phyloP scores from a whole-genome alignment of 2,797 vertebrate genomes.

The Rhinogobio ventralis region DNA sequence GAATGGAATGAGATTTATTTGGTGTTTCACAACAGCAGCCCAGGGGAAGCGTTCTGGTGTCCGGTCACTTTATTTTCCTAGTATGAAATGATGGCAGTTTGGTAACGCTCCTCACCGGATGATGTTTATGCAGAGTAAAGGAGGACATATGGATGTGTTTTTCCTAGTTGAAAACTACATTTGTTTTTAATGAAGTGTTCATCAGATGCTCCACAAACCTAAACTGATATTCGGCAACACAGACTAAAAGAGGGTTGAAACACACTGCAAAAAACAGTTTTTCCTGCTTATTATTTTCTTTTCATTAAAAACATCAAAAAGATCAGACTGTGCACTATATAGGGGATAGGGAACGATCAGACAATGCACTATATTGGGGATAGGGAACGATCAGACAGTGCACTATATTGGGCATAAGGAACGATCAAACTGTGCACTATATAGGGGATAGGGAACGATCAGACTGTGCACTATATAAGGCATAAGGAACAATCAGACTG shows the following conservation, averaged over 20 bases:
- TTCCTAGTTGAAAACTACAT: not conserved
- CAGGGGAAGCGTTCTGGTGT: slow-evolving; percentile 53
- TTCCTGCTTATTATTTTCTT: no score
- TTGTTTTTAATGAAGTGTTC: not conserved
- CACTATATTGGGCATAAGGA: no score
- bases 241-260: not conserved
- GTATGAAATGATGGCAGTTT: slow-evolving; percentile 46
- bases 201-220: not conserved
- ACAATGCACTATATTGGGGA: no score
- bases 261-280: no score
- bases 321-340: no score
- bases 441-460: no score
- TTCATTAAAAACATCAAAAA: no score
- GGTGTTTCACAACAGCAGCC: slow-evolving; percentile 54
- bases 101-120: slow-evolving; percentile 53
- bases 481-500: no score
- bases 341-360: no score
- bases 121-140: slow-evolving; percentile 48
- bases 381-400: no score
- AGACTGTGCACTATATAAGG: no score
- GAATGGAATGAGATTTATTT: slow-evolving; percentile 52
- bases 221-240: not conserved
- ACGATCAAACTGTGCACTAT: no score
- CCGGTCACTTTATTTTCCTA: slow-evolving; percentile 54
- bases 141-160: not conserved